phyloP scores from a whole-genome alignment of 1,140 invertebrate species.

The Acromyrmex charruanus region DNA sequence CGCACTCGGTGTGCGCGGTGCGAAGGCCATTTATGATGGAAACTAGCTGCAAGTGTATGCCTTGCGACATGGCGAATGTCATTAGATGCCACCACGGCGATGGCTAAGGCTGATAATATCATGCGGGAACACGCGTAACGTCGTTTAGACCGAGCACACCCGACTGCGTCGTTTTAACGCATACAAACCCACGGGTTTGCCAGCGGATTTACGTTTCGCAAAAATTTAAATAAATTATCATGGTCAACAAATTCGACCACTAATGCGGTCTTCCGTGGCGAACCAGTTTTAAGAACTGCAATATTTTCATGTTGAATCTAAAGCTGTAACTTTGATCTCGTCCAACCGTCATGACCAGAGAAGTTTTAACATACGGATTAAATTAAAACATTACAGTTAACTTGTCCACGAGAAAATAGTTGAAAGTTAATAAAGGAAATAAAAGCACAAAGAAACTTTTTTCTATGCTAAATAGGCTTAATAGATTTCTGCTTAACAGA shows the following conservation, averaged over 20 bases:
- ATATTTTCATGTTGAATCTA: not conserved
- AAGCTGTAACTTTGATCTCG: not conserved
- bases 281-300: constrained; percentile 20
- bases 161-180: not conserved
- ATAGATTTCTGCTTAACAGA: not conserved
- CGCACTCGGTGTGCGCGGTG: not conserved
- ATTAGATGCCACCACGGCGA: constrained; percentile 36
- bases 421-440: not conserved
- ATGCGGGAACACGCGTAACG: constrained; percentile 57
- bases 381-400: constrained; percentile 45
- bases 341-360: not conserved
- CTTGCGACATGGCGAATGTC: constrained; percentile 52
- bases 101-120: constrained; percentile 56
- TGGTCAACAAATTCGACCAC: constrained; percentile 24
- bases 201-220: constrained; percentile 7
- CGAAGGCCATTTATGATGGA: constrained; percentile 70
- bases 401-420: not conserved
- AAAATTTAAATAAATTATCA: constrained; percentile 59
- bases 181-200: not conserved
- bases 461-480: not conserved
- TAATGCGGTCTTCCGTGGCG: constrained; percentile 17
- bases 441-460: not conserved
- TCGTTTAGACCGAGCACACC: constrained; percentile 17
- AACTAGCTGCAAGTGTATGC: constrained; percentile 62
- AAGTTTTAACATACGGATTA: constrained; percentile 30